Base-by-base conservation (phyloP, 2,113 vertebrate genomes). In the Hystrix cristata region DNA sequence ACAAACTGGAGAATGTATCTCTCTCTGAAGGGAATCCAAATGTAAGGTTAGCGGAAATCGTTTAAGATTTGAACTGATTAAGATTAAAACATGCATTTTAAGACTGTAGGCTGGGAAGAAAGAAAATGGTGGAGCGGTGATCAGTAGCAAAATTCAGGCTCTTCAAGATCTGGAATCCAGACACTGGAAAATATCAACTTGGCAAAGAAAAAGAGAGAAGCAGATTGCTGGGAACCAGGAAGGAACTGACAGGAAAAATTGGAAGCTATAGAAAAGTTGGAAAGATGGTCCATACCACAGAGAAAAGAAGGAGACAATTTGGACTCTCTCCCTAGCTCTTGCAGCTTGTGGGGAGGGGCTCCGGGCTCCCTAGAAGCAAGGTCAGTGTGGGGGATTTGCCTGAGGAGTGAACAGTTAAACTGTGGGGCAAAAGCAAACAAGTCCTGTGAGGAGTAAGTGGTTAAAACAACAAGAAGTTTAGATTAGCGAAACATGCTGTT, bases 41-140 rank as follows among this genome's bases (percentile, higher is more conserved):
- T 69, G 19, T n/a, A 81, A 60, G 48, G 43, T 76, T 48, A 48
- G 72, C 27, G 46, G 72, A 76, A 48, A 34, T 29, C 62, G 78
- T 85, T 85, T 64, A 76, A 97, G 80, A 83, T 80, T 23, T 74
- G 43, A 90, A 38, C 51, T 64, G n/a, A 86, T 87, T 46, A 51
- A 46, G 43, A 46, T 46, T 72, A 43, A 72, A 43, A 72, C 21
- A 72, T 72, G 21, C 16, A 43, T 46, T 38, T 21, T 74, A 74
- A 74, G 12, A 27, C 43, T 74, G 71, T 25, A 43, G 43, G 72
- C 23, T 27, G 25, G 46, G 23, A 12, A 76, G 72, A 76, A 76
- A 48, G 72, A 48, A 43, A 76, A 76, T 72, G 69, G 43, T 74
- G 72, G 43, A 27, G 11, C 48, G 43, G 72, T 46, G 23, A 48